phyloP scores from a whole-genome alignment of 1,140 invertebrate species.

The Homarus americanus region DNA sequence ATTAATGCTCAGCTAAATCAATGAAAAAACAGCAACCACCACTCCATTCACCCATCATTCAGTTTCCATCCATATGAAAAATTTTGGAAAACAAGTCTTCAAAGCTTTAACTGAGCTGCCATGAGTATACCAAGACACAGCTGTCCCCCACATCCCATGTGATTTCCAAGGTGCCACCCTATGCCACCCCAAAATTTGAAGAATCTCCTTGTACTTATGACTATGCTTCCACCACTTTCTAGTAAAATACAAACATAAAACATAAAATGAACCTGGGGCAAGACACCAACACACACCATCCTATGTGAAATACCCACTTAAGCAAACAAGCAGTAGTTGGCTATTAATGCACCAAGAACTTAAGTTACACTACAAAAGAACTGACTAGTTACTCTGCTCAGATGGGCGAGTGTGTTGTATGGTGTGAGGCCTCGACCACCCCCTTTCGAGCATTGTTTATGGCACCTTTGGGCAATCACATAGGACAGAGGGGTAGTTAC shows the following conservation, averaged over 20 bases:
- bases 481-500: conserved; percentile 61
- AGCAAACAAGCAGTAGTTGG: conserved; percentile 20
- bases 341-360: conserved; percentile 39
- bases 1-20: conserved; percentile 40
- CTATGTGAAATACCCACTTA: conserved; percentile 63
- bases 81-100: conserved; percentile 41
- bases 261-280: conserved; percentile 36
- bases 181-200: conserved; percentile 23
- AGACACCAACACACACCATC: conserved; percentile 66
- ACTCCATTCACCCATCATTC: conserved; percentile 11
- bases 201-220: conserved; percentile 14
- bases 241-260: conserved; percentile 1
- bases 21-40: not conserved
- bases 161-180: conserved; percentile 74
- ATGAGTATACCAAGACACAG: conserved; percentile 66
- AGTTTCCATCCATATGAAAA: conserved; percentile 16
- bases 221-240: conserved; percentile 23
- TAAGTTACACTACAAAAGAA: conserved; percentile 44
- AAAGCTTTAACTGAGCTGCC: conserved; percentile 61
- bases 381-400: conserved; percentile 33
- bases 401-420: conserved; percentile 29
- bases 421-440: conserved; percentile 57
- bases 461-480: conserved; percentile 72
- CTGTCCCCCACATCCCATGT: conserved; percentile 72
- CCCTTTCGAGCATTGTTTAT: conserved; percentile 57